Evolutionary conservation across 2,797 vertebrate genomes (phyloP).

Genomic region (Chlorospingus semifuscus): DNA sequence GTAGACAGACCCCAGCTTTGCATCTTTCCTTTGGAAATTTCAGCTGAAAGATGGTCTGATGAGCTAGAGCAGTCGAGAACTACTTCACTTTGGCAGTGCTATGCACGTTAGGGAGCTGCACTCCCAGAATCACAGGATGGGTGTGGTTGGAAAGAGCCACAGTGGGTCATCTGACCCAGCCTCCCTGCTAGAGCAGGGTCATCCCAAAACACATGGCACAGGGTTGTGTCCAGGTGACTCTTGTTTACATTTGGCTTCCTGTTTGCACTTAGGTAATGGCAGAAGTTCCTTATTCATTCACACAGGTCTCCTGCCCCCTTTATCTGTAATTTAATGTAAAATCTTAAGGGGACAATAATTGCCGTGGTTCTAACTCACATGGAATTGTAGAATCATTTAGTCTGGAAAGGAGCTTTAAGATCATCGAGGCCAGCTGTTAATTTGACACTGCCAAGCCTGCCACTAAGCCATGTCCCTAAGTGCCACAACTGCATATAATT

Average conservation of each 20-base stretch:
- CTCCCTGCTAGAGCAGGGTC: background rate
- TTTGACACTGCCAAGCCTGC: background rate
- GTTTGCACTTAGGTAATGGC: background rate
- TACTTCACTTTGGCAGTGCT: background rate
- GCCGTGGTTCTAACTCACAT: background rate
- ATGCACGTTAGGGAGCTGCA: background rate
- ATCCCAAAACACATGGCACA: background rate
- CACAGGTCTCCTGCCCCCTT: background rate
- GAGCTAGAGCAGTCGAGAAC: background rate
- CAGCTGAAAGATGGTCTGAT: background rate
- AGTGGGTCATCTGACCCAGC: background rate
- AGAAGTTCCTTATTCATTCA: background rate
- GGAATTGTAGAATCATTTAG: background rate
- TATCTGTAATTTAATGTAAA: background rate
- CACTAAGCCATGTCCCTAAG: background rate
- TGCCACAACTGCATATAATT: background rate
- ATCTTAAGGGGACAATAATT: background rate
- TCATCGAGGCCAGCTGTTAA: fast-evolving
- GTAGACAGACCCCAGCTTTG: background rate
- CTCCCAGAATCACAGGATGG: background rate
- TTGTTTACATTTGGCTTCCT: background rate
- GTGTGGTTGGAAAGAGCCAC: background rate
- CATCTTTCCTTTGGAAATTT: background rate
- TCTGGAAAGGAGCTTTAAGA: background rate
- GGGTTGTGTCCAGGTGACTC: background rate